Evolutionary conservation across 2,113 vertebrate genomes (phyloP).

Genomic region (Coturnix japonica): DNA sequence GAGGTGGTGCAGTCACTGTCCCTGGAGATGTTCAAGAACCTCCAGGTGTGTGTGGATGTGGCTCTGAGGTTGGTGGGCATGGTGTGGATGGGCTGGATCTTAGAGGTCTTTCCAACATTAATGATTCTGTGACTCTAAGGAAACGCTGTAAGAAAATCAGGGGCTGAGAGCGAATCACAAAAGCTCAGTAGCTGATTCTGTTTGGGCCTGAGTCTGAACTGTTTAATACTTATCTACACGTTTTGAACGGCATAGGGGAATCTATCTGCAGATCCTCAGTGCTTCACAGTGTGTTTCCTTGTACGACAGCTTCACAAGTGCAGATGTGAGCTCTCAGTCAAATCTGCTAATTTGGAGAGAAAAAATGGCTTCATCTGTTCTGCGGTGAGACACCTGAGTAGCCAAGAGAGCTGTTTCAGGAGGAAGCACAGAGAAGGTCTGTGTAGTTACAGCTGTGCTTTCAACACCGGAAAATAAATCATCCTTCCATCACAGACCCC

Average conservation of each 20-base stretch:
- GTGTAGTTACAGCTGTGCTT: conserved; percentile 54
- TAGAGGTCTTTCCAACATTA: no score
- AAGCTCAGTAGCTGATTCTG: neutral
- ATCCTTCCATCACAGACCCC: conserved; percentile 9
- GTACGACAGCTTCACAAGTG: neutral
- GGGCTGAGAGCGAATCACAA: neutral
- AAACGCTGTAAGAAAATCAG: neutral
- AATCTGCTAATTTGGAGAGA: conserved; percentile 36
- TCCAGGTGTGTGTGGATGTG: no score
- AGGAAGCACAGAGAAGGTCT: conserved; percentile 46
- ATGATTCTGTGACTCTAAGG: neutral
- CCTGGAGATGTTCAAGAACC: no score
- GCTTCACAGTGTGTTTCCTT: neutral
- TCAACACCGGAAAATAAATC: conserved; percentile 53
- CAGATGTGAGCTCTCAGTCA: conserved; percentile 34
- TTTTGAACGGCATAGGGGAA: neutral
- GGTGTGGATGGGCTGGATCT: no score
- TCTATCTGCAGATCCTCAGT: neutral
- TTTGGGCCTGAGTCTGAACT: neutral
- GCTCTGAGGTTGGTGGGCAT: no score
- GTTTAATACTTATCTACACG: neutral
- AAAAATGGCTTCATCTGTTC: conserved; percentile 19
- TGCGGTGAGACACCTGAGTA: conserved; percentile 41
- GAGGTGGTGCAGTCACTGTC: no score
- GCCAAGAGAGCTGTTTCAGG: conserved; percentile 15